Base-by-base conservation (phyloP, 1,140 invertebrate species). In the Goniozus legneri region DNA sequence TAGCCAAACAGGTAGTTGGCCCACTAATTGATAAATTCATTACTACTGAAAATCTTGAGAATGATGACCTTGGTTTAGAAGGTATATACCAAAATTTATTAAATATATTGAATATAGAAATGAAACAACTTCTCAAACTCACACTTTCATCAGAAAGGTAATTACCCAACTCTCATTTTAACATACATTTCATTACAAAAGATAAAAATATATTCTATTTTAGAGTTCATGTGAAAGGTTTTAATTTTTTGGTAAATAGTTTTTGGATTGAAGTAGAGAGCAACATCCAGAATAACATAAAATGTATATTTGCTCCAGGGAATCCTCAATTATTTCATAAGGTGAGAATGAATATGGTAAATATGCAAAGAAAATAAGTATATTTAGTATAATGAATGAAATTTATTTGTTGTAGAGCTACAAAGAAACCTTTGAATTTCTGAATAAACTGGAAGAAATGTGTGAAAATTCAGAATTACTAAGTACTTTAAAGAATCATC, bases 261-360 rank as follows among this genome's bases (percentile, higher is more conserved):
- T 91, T 91, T 66, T 96, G 92, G 91, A 82, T 85, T 21, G 91
- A 95, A 76, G 79, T 95, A 15, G 84, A 87, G 65, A 80, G 82
- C 57, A 82, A 89, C 49, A 79, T 93, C 45, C 84, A 89, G 60
- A 78, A 85, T 27, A 82, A 88, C 66, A 75, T 91, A 60, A 81
- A 87, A 15, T 84, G 85, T 1, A 89, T 96, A 56, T 95, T 92
- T 79, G 89, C 90, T 8, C 89, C 91, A 16, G 92, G 92, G 48
- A 93, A 96, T 77, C 91, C 92, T 8, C 84, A 93, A 65, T 74
- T 87, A 49, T 95, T 95, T 68, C 90, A 91, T 69, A 71, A 80
- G 62, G 83, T 84, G 72, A 72, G 52, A 38, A 18, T 27, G 4
- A 6, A 10, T 27, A 27, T 27, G 24, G 10, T 27, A 27, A 27